Evolutionary conservation across 1,140 invertebrate genomes (phyloP), one percentile per base, ranked within the genome.

Genomic region (Tetragonula clypearis): DNA sequence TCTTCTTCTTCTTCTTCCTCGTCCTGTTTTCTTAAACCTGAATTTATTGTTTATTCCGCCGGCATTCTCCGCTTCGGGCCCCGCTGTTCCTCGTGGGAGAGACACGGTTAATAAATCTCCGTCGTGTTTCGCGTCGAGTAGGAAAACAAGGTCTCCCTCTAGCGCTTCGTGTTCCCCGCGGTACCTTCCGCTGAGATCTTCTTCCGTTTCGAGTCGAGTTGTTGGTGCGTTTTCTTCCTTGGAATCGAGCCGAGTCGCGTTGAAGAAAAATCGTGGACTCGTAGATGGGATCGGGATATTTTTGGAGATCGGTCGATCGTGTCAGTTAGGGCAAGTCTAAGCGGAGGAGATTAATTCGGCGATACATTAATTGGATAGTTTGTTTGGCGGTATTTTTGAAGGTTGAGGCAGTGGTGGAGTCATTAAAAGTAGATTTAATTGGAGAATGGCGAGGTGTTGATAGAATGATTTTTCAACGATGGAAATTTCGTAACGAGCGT

Each of bases 41-140:
- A 91, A 92, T 92, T 92, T 92, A 92, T 92, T 88, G 91, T 90
- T 92, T 88, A 91, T 90, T 91, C 85, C 79, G 41, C 75, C 73
- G 66, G 55, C 66, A 56, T 49, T 49, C 60, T 14, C 62, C 82
- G 62, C 56, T 66, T 88, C 83, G 79, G 41, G 65, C 41, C 77
- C 80, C 26, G 69, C 35, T 62, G 82, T 85, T 86, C 62, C 88
- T 80, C 74, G 75, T 35, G 83, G 68, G 65, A 75, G 69, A 79
- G 69, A 79, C 82, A 80, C 82, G 88, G 84, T 90, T 90, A 90
- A 90, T 90, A 90, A 90, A 90, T 90, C 89, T 89, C 86, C 84
- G 88, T 87, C 88, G 79, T 90, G 79, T 87, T 89, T 30, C 75
- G 80, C 77, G 85, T 60, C 81, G 81, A 87, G 53, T 87, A 75